Conservation (phyloP, 2,113 vertebrate species). For the Neogobius melanostomus region DNA sequence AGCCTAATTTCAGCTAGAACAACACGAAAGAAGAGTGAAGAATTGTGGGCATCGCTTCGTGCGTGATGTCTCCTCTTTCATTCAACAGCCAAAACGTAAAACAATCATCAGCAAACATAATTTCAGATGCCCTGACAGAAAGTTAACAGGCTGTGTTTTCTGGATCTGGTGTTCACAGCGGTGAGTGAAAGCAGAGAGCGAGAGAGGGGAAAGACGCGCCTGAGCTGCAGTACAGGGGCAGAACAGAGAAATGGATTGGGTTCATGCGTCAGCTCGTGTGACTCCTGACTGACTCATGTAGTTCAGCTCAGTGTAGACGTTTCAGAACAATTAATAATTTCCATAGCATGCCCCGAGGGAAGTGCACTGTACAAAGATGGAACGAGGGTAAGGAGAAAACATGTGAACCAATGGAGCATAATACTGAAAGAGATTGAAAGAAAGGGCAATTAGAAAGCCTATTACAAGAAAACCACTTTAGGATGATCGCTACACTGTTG, state of each 20-base stretch:
- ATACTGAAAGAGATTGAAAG: constrained; percentile 15
- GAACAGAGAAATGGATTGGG: constrained; percentile 22
- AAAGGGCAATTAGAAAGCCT: constrained; percentile 1
- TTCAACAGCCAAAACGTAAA: too few species aligned
- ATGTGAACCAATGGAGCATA: constrained; percentile 16
- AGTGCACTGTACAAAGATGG: not conserved
- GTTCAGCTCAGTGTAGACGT: constrained; percentile 33
- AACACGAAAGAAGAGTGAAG: too few species aligned
- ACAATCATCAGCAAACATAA: too few species aligned
- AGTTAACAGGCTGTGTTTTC: too few species aligned
- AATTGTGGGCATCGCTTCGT: too few species aligned
- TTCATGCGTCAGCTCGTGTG: constrained; percentile 33
- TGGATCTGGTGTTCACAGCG: too few species aligned
- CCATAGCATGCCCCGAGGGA: constrained; percentile 21
- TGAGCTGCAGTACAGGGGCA: too few species aligned
- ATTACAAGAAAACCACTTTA: not conserved
- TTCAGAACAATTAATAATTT: constrained; percentile 59
- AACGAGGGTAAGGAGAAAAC: constrained; percentile 13
- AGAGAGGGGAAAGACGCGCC: too few species aligned
- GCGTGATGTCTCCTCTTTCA: too few species aligned
- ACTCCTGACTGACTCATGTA: constrained; percentile 56
- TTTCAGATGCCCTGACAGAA: too few species aligned
- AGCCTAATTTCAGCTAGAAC: too few species aligned
- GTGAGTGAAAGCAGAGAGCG: too few species aligned
- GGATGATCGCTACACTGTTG: not conserved